phyloP scores from a whole-genome alignment of 2,888 invertebrate genomes.

The Helobdella robusta region DNA sequence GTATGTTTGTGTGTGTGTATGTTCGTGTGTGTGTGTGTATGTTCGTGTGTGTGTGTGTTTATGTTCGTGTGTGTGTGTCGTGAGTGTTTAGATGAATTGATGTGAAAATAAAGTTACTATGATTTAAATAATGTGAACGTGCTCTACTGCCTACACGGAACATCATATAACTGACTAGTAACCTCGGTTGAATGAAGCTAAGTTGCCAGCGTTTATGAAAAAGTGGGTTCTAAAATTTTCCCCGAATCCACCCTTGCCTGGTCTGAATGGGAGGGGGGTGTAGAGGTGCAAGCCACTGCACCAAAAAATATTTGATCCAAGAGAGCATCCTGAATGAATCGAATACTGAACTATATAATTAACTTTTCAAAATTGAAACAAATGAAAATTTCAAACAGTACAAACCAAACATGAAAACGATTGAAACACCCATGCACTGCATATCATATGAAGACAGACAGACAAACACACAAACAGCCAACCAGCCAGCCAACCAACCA shows the following conservation, averaged over 20 bases:
- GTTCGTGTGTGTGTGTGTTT: no score
- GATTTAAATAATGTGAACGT: not conserved
- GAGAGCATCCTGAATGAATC: slow-evolving; percentile 44
- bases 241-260: slow-evolving; percentile 67
- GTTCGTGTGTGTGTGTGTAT: no score
- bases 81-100: not conserved
- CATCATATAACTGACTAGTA: slow-evolving; percentile 32
- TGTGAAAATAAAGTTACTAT: no score
- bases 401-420: not conserved
- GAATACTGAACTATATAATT: no score
- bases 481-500: no score
- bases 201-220: slow-evolving; percentile 79
- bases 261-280: slow-evolving; percentile 77
- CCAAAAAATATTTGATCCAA: slow-evolving; percentile 66
- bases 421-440: no score
- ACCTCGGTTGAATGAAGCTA: slow-evolving; percentile 56
- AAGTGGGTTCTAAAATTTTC: slow-evolving; percentile 77
- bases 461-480: no score
- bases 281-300: slow-evolving; percentile 75
- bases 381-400: not conserved
- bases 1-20: no score
- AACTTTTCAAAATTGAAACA: no score
- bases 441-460: no score
- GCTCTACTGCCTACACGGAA: not conserved
- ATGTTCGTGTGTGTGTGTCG: no score